Evolutionary conservation across 2,113 vertebrate genomes (phyloP), one percentile per base, ranked within the genome.

Genomic region (Amia ocellicauda): DNA sequence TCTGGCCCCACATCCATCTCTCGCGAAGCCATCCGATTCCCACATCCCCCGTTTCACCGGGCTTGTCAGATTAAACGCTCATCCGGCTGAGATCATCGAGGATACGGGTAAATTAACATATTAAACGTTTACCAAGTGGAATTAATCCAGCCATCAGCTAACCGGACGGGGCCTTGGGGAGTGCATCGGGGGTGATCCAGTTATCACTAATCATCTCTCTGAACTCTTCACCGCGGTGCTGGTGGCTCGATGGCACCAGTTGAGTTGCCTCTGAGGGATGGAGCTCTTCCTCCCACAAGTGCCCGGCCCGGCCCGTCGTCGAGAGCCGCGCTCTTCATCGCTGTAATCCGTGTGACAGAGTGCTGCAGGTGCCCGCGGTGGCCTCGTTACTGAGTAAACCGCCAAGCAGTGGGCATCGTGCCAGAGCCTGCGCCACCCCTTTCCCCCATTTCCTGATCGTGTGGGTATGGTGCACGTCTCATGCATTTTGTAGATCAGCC

Each of bases 381-480:
- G 19, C 11, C n/a, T 51, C 20, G 22, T 50, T 62, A 51, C 28
- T 24, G 60, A 23, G 20, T 20, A 2, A 16, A 7, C 22, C 22
- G 1, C 3, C 7, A 24, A 9, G 3, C 3, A n/a, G n/a, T n/a
- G n/a, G 17, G 3, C 42, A 2, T 53, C 53, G 27, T 58, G 26
- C 62, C 60, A 43, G 17, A 53, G 59, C 53, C 51, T n/a, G n/a
- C 66, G 51, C n/a, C 7, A 9, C 27, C 58, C 55, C 27, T 4
- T n/a, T 27, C 36, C 61, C 41, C 62, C 60, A 50, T 53, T 58
- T 36, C 24, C 11, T n/a, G n/a, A n/a, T n/a, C n/a, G 50, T 52
- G 62, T 71, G 62, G 60, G 20, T 67, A 13, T 23, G n/a, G n/a
- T n/a, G n/a, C n/a, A n/a, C n/a, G n/a, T n/a, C n/a, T n/a, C n/a